Evolutionary conservation across 2,797 vertebrate species (phyloP).

Genomic region (Sardinella longiceps): DNA sequence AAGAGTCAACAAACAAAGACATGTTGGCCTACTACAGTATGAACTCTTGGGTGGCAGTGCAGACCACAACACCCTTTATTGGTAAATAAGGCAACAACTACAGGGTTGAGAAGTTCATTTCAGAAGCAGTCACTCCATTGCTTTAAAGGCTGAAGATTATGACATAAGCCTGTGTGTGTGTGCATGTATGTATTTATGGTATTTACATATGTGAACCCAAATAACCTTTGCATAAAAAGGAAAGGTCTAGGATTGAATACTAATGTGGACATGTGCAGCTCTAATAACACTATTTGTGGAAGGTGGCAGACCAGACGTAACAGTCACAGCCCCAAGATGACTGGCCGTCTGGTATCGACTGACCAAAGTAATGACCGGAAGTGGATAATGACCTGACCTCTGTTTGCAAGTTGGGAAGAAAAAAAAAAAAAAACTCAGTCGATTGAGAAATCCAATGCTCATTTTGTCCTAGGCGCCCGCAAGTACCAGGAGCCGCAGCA

Average conservation of each 20-base stretch:
- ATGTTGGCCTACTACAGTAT: too few relatives aligned
- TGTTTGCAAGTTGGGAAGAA: not conserved
- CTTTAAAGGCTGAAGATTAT: too few relatives aligned
- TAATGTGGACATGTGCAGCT: not conserved
- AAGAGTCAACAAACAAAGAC: too few relatives aligned
- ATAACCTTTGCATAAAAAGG: not conserved
- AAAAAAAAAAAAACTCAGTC: too few relatives aligned
- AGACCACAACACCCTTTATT: too few relatives aligned
- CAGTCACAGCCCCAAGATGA: not conserved
- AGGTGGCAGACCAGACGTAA: not conserved
- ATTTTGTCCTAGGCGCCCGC: not conserved
- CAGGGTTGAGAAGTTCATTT: too few relatives aligned
- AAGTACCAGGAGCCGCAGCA: not conserved
- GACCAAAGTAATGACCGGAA: not conserved
- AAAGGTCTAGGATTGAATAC: not conserved
- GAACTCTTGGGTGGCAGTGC: too few relatives aligned
- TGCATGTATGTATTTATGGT: too few relatives aligned
- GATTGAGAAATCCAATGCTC: not conserved
- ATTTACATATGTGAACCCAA: not conserved
- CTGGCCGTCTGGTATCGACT: not conserved
- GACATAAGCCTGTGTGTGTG: too few relatives aligned
- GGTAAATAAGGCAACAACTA: too few relatives aligned
- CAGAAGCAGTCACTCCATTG: too few relatives aligned
- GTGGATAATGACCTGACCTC: not conserved
- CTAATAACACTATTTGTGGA: not conserved